Evolutionary conservation across 2,888 invertebrate species (phyloP).

Genomic region (Heliconius charithonia): DNA sequence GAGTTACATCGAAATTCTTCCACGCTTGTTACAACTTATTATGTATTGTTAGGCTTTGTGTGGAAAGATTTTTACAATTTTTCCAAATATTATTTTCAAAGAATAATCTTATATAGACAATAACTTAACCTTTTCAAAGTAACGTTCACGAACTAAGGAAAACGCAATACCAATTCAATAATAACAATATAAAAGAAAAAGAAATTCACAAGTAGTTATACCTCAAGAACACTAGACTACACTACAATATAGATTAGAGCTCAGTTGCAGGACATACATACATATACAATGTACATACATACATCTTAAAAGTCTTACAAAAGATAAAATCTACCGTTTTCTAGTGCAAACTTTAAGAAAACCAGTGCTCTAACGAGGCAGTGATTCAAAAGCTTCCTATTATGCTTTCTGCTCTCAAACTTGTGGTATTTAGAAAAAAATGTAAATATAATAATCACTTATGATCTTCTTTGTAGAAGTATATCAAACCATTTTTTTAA

Average conservation of each 20-base stretch:
- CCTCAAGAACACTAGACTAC: background rate
- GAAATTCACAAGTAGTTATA: background rate
- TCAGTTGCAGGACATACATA: background rate
- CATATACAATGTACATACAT: background rate
- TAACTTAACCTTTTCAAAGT: background rate
- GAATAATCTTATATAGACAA: background rate
- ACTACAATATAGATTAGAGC: background rate
- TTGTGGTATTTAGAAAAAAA: background rate
- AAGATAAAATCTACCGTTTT: background rate
- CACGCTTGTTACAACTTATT: no score
- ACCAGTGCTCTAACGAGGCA: constrained; percentile 12
- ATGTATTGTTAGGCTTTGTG: no score
- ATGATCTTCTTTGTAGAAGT: no score
- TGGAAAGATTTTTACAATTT: background rate
- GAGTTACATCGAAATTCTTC: no score
- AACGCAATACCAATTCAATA: no score
- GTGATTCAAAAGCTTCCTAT: constrained; percentile 1
- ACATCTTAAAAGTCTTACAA: background rate
- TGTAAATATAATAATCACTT: background rate
- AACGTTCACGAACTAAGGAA: background rate
- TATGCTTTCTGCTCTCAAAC: background rate
- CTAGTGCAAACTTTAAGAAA: constrained; percentile 8
- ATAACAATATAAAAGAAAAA: background rate
- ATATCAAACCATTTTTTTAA: no score
- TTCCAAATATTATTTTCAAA: background rate